Percentiles rank a stretch among this genome's conserved stretches.
Evolutionary conservation across 1,140 invertebrate species (phyloP).

Genomic region (Nomia melanderi): DNA sequence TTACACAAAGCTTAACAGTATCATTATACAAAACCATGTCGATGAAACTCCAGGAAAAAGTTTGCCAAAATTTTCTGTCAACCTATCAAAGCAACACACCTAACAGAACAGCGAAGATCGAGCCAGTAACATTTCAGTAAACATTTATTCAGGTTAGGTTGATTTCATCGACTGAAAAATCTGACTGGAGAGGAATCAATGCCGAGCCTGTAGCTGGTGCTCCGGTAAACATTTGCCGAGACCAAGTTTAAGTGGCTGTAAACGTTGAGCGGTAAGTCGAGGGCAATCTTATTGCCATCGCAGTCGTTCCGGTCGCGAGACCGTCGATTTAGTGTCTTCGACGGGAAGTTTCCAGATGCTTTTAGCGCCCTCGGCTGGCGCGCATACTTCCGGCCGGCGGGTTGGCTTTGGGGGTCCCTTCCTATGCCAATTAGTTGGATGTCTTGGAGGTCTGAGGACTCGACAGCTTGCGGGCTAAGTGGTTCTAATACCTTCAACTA

Average conservation of each 20-base stretch:
- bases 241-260: constrained; percentile 20
- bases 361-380: constrained; percentile 56
- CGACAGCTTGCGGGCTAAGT: constrained; percentile 69
- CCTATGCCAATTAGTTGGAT: constrained; percentile 77
- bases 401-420: constrained; percentile 60
- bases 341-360: constrained; percentile 63
- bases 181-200: not conserved
- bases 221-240: not conserved
- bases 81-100: no score
- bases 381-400: constrained; percentile 55
- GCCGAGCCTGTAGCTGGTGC: not conserved
- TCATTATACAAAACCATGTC: no score
- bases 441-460: constrained; percentile 69
- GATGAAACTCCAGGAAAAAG: no score
- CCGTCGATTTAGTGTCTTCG: constrained; percentile 58
- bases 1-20: no score
- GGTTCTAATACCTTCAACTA: constrained; percentile 68
- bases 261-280: constrained; percentile 27
- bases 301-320: constrained; percentile 35
- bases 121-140: not conserved
- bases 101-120: no score
- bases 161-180: not conserved
- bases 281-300: constrained; percentile 31
- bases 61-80: no score
- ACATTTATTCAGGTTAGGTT: not conserved